Percentiles rank a stretch among this genome's conserved stretches.
These are phyloP conservation scores for Clitarchus hookeri DNA, from an alignment of 2,888 invertebrate species.

Conservation along the genomic window DNA sequence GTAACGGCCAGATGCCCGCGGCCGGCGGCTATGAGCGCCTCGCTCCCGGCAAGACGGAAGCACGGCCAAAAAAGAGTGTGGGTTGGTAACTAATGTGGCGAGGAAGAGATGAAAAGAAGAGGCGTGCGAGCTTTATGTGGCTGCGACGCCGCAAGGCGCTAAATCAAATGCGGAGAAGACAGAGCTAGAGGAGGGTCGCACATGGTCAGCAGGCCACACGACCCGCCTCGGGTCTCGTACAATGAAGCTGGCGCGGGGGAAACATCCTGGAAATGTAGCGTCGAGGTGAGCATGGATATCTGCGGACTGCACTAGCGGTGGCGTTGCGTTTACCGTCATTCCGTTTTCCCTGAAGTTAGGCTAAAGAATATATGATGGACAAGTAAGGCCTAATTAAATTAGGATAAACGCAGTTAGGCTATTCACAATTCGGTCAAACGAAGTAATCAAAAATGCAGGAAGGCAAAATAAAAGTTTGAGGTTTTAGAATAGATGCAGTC, in stretches of 20 bases:
- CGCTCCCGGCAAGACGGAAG: too few relatives aligned
- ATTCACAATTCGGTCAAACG: too few relatives aligned
- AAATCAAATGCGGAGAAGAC: neutral
- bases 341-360: too few relatives aligned
- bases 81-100: neutral
- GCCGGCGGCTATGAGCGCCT: neutral
- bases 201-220: neutral
- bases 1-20: neutral
- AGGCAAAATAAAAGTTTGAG: too few relatives aligned
- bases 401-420: too few relatives aligned
- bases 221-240: neutral
- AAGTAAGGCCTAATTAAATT: too few relatives aligned
- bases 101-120: conserved; percentile 7
- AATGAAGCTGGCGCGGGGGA: neutral
- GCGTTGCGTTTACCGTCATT: neutral
- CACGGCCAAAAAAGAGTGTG: neutral
- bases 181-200: too few relatives aligned
- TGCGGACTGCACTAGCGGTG: neutral
- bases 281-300: neutral
- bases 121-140: neutral
- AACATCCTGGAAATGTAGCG: neutral
- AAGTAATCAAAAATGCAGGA: too few relatives aligned
- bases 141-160: neutral
- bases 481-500: too few relatives aligned
- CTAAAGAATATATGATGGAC: too few relatives aligned